phyloP scores from a whole-genome alignment of 2,797 vertebrate genomes.

The Lutjanus argentimaculatus region DNA sequence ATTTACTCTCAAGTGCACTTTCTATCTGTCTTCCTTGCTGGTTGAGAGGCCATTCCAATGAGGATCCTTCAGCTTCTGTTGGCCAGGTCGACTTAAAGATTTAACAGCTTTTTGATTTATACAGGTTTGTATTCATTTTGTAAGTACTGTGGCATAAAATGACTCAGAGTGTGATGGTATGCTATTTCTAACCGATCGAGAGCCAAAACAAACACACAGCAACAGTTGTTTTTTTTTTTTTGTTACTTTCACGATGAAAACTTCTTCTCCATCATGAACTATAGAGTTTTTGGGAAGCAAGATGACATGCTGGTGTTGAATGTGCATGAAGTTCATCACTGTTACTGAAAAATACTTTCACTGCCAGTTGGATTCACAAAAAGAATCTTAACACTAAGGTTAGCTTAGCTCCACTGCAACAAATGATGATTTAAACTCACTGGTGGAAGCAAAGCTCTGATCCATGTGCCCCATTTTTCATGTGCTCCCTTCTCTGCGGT shows the following conservation, averaged over 20 bases:
- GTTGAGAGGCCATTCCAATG: conserved; percentile 70
- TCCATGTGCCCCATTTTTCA: not conserved
- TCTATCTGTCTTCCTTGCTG: conserved; percentile 38
- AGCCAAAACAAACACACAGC: conserved; percentile 25
- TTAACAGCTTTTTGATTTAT: conserved; percentile 21
- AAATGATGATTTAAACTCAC: not conserved
- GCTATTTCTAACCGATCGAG: not conserved
- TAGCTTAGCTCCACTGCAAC: conserved; percentile 17
- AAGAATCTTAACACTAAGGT: conserved; percentile 6
- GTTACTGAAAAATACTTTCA: conserved; percentile 9
- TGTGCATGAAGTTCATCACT: not conserved
- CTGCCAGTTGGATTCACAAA: conserved; percentile 37
- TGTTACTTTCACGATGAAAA: conserved; percentile 15
- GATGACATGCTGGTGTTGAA: conserved; percentile 28
- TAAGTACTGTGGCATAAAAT: conserved; percentile 20
- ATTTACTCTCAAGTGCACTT: conserved; percentile 70
- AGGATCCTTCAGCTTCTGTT: conserved; percentile 60
- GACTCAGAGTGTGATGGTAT: conserved; percentile 1
- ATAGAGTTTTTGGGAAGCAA: conserved; percentile 22
- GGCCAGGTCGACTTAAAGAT: conserved; percentile 20
- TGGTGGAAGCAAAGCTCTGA: conserved; percentile 12
- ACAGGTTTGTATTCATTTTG: conserved; percentile 6
- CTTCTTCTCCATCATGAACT: not conserved
- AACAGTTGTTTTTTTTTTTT: not conserved
- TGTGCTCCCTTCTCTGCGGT: not conserved